Conservation (phyloP, 2,888 invertebrate species). For the Eupithecia subumbrata region DNA sequence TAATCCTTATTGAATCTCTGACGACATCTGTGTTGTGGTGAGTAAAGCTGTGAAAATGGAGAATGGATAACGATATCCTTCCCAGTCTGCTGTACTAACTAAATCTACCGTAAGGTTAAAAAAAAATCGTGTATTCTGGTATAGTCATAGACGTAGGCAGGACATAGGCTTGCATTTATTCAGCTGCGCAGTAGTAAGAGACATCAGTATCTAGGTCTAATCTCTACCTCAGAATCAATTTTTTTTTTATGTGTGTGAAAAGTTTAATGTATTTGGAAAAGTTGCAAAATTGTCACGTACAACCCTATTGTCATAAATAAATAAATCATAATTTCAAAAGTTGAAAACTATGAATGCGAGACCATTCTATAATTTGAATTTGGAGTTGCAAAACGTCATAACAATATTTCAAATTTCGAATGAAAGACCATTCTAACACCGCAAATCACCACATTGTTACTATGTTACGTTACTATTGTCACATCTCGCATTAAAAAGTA, state of each 20-base stretch:
- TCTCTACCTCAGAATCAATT: neutral
- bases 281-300: neutral
- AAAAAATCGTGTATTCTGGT: neutral
- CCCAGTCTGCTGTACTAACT: neutral
- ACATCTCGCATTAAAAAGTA: conserved; percentile 32
- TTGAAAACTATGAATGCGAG: neutral
- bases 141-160: too few species aligned
- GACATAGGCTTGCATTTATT: neutral
- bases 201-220: neutral
- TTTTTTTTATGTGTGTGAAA: neutral
- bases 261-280: neutral
- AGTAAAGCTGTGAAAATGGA: neutral
- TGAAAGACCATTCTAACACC: neutral
- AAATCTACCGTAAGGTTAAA: neutral
- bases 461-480: conserved; percentile 13
- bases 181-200: neutral
- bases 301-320: neutral
- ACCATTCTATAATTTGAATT: neutral
- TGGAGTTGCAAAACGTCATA: neutral
- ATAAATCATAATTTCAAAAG: neutral
- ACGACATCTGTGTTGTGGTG: neutral
- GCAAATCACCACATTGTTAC: conserved; percentile 7
- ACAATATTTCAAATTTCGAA: conserved; percentile 11
- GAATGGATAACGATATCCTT: neutral
- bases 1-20: conserved; percentile 3